These are phyloP conservation scores for Heliconius himera DNA, from an alignment of 1,140 invertebrate genomes.

Conservation along the genomic window DNA sequence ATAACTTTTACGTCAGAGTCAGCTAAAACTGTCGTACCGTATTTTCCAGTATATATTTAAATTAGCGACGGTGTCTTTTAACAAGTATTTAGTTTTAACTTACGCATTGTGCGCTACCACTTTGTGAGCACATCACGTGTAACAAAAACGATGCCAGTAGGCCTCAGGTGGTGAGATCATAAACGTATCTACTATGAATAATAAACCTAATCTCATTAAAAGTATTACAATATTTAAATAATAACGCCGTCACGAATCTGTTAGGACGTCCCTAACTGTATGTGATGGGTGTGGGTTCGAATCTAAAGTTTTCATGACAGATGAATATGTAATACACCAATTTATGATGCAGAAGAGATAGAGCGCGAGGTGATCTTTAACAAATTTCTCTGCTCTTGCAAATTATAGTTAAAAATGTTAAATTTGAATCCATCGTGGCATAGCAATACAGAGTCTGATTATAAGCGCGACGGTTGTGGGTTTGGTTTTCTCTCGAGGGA, in stretches of 20 bases:
- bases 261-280: background rate
- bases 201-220: conserved; percentile 10
- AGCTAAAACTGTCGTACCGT: too few relatives aligned
- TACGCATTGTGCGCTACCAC: background rate
- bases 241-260: background rate
- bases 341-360: too few relatives aligned
- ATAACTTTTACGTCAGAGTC: too few relatives aligned
- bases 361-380: too few relatives aligned
- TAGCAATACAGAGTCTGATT: too few relatives aligned
- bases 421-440: too few relatives aligned
- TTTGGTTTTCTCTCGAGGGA: too few relatives aligned
- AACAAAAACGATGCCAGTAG: conserved; percentile 12
- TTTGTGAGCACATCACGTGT: conserved; percentile 8
- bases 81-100: background rate
- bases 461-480: too few relatives aligned
- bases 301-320: background rate
- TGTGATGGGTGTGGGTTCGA: background rate
- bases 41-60: too few relatives aligned
- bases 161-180: conserved; percentile 6
- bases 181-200: conserved; percentile 4
- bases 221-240: conserved; percentile 15
- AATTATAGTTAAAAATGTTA: too few relatives aligned
- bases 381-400: too few relatives aligned
- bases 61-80: background rate
- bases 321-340: too few relatives aligned